Evolutionary conservation across 2,113 vertebrate genomes (phyloP), one percentile per base, ranked within the genome.

Genomic region (Rattus norvegicus): DNA sequence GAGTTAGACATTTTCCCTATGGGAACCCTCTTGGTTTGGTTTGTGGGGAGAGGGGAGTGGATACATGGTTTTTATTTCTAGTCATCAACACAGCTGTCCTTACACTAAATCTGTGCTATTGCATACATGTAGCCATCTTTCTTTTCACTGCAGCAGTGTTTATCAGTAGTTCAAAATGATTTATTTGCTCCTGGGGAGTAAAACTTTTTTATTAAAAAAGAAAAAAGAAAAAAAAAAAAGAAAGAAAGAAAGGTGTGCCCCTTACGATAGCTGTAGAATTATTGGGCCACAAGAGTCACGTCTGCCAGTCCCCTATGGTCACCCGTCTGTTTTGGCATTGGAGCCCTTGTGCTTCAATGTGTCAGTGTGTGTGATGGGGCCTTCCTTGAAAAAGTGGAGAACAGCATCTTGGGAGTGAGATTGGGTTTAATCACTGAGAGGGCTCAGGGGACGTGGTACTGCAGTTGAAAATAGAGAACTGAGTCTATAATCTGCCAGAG

Each of bases 1-100:
- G 96, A 95, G 95, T 97, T 97, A 95, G 93, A 97, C 97, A 85
- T 98, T 98, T 98, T 98, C 98, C 98, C 98, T 97, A 98, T 98
- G 98, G 98, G 97, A 97, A 98, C 97, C 97, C 97, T 96, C 90
- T 92, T 84, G 97, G 95, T 96, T 95, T 93, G 95, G 90, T 93
- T 95, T 63, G 61, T 93, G 93, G 95, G 94, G 63, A 16, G 91
- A 33, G 93, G 86, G 93, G 77, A 86, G 39, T 16, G 93, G 94
- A 24, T 85, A 75, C 70, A 81, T 94, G 95, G 33, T 86, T 93
- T 56, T 96, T 79, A 43, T 95, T 24, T 76, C 56, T 47, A 65
- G 59, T 63, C 13, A 94, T 94, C 49, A 59, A 93, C 95, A 94
- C 94, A 94, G 92, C 63, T 59, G 76, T 93, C 87, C 80, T 96